Percentiles rank a stretch among this genome's conserved stretches.
These are phyloP conservation scores for Maniola jurtina DNA, from an alignment of 1,140 invertebrate species.

Conservation along the genomic window DNA sequence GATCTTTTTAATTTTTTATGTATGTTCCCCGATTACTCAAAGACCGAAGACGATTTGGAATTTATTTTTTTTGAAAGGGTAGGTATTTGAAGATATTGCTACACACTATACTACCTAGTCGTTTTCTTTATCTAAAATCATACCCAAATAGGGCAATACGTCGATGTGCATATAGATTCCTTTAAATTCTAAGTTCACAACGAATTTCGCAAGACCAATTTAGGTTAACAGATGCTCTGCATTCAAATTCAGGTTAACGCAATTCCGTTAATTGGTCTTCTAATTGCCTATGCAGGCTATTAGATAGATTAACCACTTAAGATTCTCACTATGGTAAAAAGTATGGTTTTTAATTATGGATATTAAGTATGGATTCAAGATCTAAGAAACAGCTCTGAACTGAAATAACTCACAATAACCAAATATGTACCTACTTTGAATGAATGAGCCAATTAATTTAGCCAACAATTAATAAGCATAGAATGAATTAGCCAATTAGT, in stretches of 20 bases:
- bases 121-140: background rate
- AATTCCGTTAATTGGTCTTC: conserved; percentile 29
- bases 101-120: no score
- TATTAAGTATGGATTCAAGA: background rate
- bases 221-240: conserved; percentile 29
- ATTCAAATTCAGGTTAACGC: conserved; percentile 26
- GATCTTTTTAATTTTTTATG: no score
- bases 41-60: no score
- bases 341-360: background rate
- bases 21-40: no score
- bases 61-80: no score
- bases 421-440: no score
- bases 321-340: conserved; percentile 12
- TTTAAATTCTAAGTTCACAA: background rate
- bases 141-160: background rate
- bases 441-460: no score
- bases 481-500: no score
- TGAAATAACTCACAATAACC: no score
- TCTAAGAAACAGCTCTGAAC: no score
- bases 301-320: conserved; percentile 26
- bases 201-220: conserved; percentile 27
- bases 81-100: no score
- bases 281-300: conserved; percentile 22
- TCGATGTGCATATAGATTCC: background rate
- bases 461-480: no score